Percentiles rank a stretch among this genome's conserved stretches.
Evolutionary conservation across 2,797 vertebrate genomes (phyloP).

Genomic region (Amphiprion clarkii): DNA sequence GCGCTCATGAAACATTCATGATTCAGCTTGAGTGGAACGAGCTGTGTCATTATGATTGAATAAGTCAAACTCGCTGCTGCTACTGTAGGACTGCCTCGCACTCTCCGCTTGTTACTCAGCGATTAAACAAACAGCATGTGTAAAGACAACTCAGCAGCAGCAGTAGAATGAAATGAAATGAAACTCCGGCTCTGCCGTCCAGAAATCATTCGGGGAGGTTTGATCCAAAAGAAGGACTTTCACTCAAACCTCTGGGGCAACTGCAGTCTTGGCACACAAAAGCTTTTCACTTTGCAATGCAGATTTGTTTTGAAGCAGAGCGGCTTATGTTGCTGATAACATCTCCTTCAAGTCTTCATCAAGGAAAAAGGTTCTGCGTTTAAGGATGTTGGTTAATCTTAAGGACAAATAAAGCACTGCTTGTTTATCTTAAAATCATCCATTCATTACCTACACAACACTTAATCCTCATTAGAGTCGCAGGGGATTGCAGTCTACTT

Average conservation of each 20-base stretch:
- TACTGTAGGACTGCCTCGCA: conserved; percentile 49
- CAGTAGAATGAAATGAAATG: conserved; percentile 32
- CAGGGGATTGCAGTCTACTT: too few species aligned
- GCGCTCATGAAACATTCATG: conserved; percentile 78
- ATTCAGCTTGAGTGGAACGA: conserved; percentile 59
- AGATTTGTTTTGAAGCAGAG: conserved; percentile 58
- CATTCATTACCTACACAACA: too few species aligned
- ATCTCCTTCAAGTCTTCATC: conserved; percentile 41
- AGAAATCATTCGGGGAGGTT: conserved; percentile 58
- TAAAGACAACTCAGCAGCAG: conserved; percentile 24
- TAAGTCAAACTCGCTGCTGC: conserved; percentile 51
- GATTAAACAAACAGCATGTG: conserved; percentile 61
- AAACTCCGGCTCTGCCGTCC: conserved; percentile 44
- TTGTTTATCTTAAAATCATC: neutral
- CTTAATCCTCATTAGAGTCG: too few species aligned
- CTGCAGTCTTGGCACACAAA: conserved; percentile 68
- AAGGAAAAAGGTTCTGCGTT: conserved; percentile 5
- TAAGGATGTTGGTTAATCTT: conserved; percentile 4
- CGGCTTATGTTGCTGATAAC: conserved; percentile 47
- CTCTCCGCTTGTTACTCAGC: conserved; percentile 45
- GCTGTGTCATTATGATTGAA: conserved; percentile 73
- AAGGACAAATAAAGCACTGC: neutral
- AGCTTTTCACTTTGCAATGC: conserved; percentile 65
- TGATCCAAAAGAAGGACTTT: conserved; percentile 52
- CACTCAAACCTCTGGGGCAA: conserved; percentile 53